Conservation (phyloP, 2,888 invertebrate species). For the Anaspis maculata region DNA sequence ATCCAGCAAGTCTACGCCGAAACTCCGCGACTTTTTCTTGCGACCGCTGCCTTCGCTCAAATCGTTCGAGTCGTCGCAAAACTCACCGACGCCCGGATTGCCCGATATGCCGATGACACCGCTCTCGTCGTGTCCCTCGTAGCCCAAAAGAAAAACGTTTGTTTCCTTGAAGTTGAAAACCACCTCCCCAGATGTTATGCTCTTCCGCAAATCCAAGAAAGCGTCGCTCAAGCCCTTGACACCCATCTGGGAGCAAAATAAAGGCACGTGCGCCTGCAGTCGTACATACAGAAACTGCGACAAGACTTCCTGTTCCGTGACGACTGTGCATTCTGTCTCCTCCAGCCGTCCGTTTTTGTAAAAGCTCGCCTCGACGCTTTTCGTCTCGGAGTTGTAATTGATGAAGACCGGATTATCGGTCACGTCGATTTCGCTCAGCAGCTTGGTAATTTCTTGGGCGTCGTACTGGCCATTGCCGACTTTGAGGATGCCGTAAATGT, state of each 20-base stretch:
- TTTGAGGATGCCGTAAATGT: slow-evolving; percentile 66
- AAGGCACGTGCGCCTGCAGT: slow-evolving; percentile 55
- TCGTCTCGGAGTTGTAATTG: slow-evolving; percentile 45
- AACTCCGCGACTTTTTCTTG: slow-evolving; percentile 27
- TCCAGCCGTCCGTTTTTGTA: slow-evolving; percentile 65
- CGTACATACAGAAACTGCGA: slow-evolving; percentile 64
- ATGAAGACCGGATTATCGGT: slow-evolving; percentile 72
- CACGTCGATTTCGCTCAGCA: slow-evolving; percentile 60
- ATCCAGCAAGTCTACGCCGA: slow-evolving; percentile 46
- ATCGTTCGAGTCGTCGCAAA: slow-evolving; percentile 28
- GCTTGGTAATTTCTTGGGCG: slow-evolving; percentile 54
- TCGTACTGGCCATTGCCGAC: slow-evolving; percentile 55
- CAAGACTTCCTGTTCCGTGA: slow-evolving; percentile 55
- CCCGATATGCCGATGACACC: slow-evolving; percentile 47
- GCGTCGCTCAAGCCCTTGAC: slow-evolving; percentile 52
- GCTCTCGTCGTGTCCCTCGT: slow-evolving; percentile 51
- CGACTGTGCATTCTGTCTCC: slow-evolving; percentile 53
- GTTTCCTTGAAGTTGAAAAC: slow-evolving; percentile 61
- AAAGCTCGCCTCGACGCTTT: slow-evolving; percentile 56
- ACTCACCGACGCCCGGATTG: slow-evolving; percentile 48
- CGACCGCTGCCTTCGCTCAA: slow-evolving; percentile 24
- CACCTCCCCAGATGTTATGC: slow-evolving; percentile 50
- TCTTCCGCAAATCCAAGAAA: slow-evolving; percentile 57
- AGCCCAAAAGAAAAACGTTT: slow-evolving; percentile 57
- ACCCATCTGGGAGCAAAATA: slow-evolving; percentile 56